A percentile compares a stretch with the other conserved stretches of the same genome.
Conservation (phyloP, 2,797 vertebrate genomes). For the Etheostoma perlongum region DNA sequence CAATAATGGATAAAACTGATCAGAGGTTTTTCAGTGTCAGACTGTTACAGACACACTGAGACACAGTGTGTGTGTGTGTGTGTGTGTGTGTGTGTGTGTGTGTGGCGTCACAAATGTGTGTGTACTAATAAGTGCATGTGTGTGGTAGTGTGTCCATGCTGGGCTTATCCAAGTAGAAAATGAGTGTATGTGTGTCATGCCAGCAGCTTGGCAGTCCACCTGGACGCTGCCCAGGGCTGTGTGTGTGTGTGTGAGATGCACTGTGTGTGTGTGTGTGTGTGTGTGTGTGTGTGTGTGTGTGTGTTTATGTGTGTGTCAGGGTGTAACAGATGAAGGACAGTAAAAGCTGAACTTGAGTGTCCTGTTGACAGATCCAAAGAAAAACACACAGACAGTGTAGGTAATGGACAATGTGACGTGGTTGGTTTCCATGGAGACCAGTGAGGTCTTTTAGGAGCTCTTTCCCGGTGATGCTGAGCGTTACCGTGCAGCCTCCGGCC, state of each 20-base stretch:
- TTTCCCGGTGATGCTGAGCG: too few species aligned
- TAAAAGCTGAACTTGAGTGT: constrained; percentile 16
- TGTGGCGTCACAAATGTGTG: background rate
- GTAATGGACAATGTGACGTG: too few species aligned
- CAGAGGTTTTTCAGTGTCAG: constrained; percentile 44
- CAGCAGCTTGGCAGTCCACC: constrained; percentile 72
- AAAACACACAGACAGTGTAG: too few species aligned
- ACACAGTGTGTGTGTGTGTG: constrained; percentile 14
- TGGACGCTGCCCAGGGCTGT: constrained; percentile 68
- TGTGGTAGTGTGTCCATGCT: constrained; percentile 59
- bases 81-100: constrained; percentile 15
- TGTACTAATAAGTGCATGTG: constrained; percentile 45
- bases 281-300: background rate
- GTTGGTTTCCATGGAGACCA: too few species aligned
- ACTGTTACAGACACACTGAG: constrained; percentile 4
- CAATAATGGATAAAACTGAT: constrained; percentile 32
- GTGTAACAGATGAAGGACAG: constrained; percentile 50
- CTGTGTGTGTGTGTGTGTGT: constrained; percentile 15
- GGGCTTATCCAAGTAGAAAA: constrained; percentile 78
- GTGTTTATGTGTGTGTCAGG: background rate
- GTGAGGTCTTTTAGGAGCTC: too few species aligned
- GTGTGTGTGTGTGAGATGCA: constrained; percentile 32
- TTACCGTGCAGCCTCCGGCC: too few species aligned
- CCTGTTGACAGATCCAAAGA: constrained; percentile 2
- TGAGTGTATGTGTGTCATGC: constrained; percentile 65